Evolutionary conservation across 2,888 invertebrate genomes (phyloP), one percentile per base, ranked within the genome.

Genomic region (Trilocha varians): DNA sequence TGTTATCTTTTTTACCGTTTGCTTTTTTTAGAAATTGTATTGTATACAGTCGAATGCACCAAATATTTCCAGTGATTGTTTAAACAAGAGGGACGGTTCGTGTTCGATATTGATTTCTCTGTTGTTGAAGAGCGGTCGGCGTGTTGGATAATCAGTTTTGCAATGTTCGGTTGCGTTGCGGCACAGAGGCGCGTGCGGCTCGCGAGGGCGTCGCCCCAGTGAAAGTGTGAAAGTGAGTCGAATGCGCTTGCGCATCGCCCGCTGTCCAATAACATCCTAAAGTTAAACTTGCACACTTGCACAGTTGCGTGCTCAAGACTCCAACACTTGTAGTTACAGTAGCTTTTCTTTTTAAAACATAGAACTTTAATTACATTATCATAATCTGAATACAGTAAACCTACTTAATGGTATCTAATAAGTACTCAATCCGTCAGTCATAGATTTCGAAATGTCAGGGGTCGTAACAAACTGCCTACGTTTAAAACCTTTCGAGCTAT

Each of bases 161-260:
- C 78, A 78, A 72, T 66, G 62, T 66, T 59, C 47, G 53, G 54
- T 57, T 56, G 58, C 58, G 61, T 57, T 49, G 57, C 54, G 49
- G 56, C 57, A 60, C 56, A 55, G 56, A 44, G 55, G 57, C 55
- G 58, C 59, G 60, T 61, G 60, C 61, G 55, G 52, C 59, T 45
- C 52, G 60, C 65, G 74, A 69, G 76, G 78, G 70, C 83, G 84
- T 74, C 78, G 82, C 66, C 78, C 79, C 65, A 84, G 85, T 82
- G 84, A 85, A 85, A 84, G 84, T 84, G 84, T 79, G 84, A 85
- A 85, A 85, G 84, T 84, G 84, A 84, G 70, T 72, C 79, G 76
- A 82, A 78, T 75, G 79, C 72, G 70, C 78, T 60, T 42, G 51
- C 54, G 55, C 62, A 50, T 57, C 50, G 50, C 48, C 48, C 55